phyloP scores from a whole-genome alignment of 1,140 invertebrate species.

The Calliphora vicina region DNA sequence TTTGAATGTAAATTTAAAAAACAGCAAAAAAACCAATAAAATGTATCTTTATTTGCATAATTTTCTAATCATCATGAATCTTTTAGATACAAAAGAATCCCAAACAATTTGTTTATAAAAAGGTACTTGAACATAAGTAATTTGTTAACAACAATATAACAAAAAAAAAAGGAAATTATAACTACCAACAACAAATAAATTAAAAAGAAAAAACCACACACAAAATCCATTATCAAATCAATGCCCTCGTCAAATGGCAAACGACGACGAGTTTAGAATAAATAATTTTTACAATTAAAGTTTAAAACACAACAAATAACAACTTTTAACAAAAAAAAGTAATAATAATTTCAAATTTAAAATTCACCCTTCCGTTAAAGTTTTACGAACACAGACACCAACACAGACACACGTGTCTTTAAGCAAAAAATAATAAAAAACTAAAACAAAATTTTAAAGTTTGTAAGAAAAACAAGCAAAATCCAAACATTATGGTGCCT shows the following conservation, averaged over 20 bases:
- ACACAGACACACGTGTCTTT: neutral
- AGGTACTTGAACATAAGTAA: constrained; percentile 3
- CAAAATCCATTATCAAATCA: constrained; percentile 25
- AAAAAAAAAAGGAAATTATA: constrained; percentile 9
- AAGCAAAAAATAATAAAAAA: neutral
- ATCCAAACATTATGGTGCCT: neutral
- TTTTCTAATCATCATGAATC: neutral
- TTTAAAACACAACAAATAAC: neutral
- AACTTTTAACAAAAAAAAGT: neutral
- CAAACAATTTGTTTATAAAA: neutral
- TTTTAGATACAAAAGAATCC: neutral
- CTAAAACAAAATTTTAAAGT: no score
- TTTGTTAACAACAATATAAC: neutral
- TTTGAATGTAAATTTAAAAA: no score
- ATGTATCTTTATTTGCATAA: neutral
- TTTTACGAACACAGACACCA: neutral
- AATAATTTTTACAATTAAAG: constrained; percentile 2
- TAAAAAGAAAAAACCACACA: neutral
- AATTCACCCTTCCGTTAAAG: neutral
- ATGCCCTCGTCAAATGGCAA: constrained; percentile 4
- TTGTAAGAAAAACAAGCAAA: no score
- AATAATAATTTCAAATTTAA: no score
- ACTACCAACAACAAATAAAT: neutral
- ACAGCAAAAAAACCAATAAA: neutral
- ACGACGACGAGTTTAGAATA: constrained; percentile 21